phyloP scores from a whole-genome alignment of 2,797 vertebrate species.

The Pampus argenteus region DNA sequence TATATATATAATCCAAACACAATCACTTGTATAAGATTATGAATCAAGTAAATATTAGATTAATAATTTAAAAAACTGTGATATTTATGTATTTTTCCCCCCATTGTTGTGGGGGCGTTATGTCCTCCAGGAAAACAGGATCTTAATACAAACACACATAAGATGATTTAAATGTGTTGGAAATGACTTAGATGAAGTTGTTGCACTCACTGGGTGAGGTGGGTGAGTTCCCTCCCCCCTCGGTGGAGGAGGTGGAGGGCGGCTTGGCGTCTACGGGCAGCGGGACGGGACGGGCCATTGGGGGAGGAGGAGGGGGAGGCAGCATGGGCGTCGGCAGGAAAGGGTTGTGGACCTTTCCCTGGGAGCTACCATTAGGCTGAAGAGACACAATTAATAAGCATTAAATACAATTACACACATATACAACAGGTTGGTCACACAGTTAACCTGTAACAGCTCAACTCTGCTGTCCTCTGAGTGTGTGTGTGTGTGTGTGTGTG shows the following conservation, averaged over 20 bases:
- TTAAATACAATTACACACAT: not conserved
- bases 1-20: slow-evolving; percentile 37
- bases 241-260: slow-evolving; percentile 91
- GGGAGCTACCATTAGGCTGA: slow-evolving; percentile 97
- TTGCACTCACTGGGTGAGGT: slow-evolving; percentile 95
- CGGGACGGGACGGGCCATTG: slow-evolving; percentile 98
- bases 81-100: slow-evolving; percentile 1
- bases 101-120: slow-evolving; percentile 21
- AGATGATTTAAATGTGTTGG: not conserved
- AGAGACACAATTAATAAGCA: slow-evolving; percentile 9
- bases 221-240: slow-evolving; percentile 94
- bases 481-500: slow-evolving; percentile 35
- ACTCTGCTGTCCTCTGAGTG: slow-evolving; percentile 22
- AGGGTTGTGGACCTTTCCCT: slow-evolving; percentile 99
- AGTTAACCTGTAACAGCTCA: slow-evolving; percentile 50
- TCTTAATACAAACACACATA: not conserved
- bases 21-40: slow-evolving; percentile 34
- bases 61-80: slow-evolving; percentile 15
- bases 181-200: not conserved
- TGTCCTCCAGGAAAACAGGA: not conserved
- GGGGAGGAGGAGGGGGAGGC: slow-evolving; percentile 96
- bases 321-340: slow-evolving; percentile 99
- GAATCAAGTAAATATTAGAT: slow-evolving; percentile 33
- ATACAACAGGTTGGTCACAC: slow-evolving; percentile 46
- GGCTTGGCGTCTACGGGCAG: slow-evolving; percentile 98